These are phyloP conservation scores for Drosophila mayaguana DNA, from an alignment of 2,888 invertebrate species.

Conservation along the genomic window DNA sequence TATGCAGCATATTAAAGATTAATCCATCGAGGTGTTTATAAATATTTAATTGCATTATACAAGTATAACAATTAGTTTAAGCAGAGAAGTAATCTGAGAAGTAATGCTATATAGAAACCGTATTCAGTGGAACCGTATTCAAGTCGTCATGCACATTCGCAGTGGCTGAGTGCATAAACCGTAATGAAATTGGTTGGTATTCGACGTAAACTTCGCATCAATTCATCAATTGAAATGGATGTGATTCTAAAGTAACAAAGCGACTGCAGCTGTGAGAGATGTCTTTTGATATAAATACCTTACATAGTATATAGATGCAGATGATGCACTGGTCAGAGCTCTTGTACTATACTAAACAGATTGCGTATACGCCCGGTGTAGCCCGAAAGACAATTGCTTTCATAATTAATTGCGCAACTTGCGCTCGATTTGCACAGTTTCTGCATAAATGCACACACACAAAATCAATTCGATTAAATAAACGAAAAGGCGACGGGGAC, in stretches of 20 bases:
- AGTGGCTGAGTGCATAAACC: background rate
- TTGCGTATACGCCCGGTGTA: slow-evolving; percentile 48
- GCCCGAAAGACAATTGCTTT: slow-evolving; percentile 18
- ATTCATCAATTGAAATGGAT: slow-evolving; percentile 2
- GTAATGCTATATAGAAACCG: background rate
- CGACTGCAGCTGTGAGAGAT: background rate
- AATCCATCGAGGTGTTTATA: background rate
- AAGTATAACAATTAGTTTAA: background rate
- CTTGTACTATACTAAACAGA: slow-evolving; percentile 7
- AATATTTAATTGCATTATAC: background rate
- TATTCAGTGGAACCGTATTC: background rate
- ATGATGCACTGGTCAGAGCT: background rate
- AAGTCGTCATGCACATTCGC: background rate
- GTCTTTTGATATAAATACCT: background rate
- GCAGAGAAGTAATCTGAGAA: background rate
- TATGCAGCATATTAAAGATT: background rate
- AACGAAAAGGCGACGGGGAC: background rate
- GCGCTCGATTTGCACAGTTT: slow-evolving; percentile 51
- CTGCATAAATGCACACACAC: slow-evolving; percentile 43
- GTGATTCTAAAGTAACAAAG: slow-evolving; percentile 3
- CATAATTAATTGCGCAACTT: slow-evolving; percentile 63
- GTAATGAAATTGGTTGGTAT: slow-evolving; percentile 1
- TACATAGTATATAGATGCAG: background rate
- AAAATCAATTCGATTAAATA: slow-evolving; percentile 44
- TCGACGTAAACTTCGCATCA: background rate